phyloP scores from a whole-genome alignment of 2,113 vertebrate species.

The Mellivora capensis region DNA sequence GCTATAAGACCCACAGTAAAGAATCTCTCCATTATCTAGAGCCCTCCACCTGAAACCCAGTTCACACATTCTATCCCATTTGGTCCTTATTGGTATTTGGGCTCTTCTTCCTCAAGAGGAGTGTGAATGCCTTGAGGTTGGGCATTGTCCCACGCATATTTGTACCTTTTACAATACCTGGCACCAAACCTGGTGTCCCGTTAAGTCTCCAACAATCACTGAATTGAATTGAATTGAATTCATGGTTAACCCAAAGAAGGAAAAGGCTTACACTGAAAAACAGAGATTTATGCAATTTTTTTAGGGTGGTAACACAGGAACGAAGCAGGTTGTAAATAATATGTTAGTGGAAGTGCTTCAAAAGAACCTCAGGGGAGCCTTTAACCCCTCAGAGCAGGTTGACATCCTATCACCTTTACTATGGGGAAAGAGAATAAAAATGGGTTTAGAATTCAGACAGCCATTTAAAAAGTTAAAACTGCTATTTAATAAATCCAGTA shows the following conservation, averaged over 20 bases:
- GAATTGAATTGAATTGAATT: neutral
- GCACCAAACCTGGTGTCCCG: neutral
- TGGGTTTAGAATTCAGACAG: conserved; percentile 51
- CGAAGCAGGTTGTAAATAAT: conserved; percentile 27
- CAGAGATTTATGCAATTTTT: neutral
- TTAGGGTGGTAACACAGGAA: neutral
- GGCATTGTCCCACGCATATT: neutral
- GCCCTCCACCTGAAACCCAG: neutral
- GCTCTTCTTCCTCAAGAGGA: neutral
- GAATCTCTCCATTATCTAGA: neutral
- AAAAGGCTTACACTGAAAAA: conserved; percentile 29
- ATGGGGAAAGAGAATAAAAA: conserved; percentile 28
- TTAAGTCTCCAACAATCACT: neutral
- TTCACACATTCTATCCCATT: neutral
- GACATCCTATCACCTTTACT: conserved; percentile 17
- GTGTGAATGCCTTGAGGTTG: neutral
- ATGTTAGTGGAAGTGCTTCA: neutral
- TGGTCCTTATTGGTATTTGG: neutral
- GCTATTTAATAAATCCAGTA: conserved; percentile 35
- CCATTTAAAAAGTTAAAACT: conserved; percentile 63
- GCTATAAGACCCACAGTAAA: neutral
- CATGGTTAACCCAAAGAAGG: neutral
- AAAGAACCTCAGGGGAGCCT: neutral
- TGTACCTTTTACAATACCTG: neutral
- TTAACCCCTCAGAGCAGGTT: conserved; percentile 2